Percentiles rank a stretch among this genome's conserved stretches.
These are phyloP conservation scores for Dermolepida albohirtum DNA, from an alignment of 2,888 invertebrate species.

Conservation along the genomic window DNA sequence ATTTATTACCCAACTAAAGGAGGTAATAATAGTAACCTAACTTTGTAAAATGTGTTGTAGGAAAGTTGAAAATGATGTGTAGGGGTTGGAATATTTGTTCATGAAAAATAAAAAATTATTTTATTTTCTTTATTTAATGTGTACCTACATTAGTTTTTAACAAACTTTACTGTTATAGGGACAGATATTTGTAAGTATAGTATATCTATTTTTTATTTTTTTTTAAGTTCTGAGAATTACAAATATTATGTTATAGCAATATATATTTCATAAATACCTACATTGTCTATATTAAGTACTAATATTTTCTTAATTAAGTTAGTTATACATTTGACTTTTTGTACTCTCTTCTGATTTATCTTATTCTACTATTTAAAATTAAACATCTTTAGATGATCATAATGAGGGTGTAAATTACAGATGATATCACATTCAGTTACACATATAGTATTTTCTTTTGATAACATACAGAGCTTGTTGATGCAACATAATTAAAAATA, in stretches of 20 bases:
- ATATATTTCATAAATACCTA: background rate
- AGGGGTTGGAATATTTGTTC: too few species aligned
- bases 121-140: too few species aligned
- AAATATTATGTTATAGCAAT: background rate
- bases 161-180: too few species aligned
- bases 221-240: too few species aligned
- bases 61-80: too few species aligned
- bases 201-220: too few species aligned
- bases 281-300: background rate
- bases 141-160: too few species aligned
- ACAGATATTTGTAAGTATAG: too few species aligned
- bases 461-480: constrained; percentile 6
- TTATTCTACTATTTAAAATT: constrained; percentile 14
- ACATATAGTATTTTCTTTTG: constrained; percentile 17
- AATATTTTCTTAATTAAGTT: background rate
- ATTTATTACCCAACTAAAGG: too few species aligned
- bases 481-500: constrained; percentile 15
- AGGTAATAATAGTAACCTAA: too few species aligned
- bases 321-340: constrained; percentile 18
- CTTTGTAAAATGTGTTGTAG: too few species aligned
- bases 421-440: constrained; percentile 34
- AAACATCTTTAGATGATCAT: constrained; percentile 17
- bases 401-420: constrained; percentile 10
- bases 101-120: too few species aligned
- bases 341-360: constrained; percentile 27